A percentile compares a stretch with the other conserved stretches of the same genome.
Evolutionary conservation across 1,140 invertebrate genomes (phyloP).

Genomic region (Arion vulgaris): DNA sequence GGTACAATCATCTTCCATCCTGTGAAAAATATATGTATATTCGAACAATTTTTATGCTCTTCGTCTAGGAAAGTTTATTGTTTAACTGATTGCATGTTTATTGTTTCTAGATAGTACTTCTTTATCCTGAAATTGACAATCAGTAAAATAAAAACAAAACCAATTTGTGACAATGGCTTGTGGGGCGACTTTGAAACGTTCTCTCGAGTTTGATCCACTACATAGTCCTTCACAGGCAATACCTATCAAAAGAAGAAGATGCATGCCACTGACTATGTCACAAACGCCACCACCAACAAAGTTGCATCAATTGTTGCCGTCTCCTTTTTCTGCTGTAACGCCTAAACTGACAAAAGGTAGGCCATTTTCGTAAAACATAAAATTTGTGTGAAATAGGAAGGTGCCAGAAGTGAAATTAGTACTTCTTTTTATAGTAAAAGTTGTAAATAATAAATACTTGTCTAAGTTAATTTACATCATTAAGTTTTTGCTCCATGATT

Average conservation of each 20-base stretch:
- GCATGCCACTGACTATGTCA: slow-evolving; percentile 23
- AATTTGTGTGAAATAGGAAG: too few species aligned
- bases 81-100: slow-evolving; percentile 17
- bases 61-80: background rate
- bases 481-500: too few species aligned
- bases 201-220: slow-evolving; percentile 23
- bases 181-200: slow-evolving; percentile 30
- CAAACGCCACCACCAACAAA: slow-evolving; percentile 16
- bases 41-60: background rate
- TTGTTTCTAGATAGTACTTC: background rate
- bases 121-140: background rate
- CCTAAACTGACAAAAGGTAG: slow-evolving; percentile 37
- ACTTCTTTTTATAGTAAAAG: too few species aligned
- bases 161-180: slow-evolving; percentile 26
- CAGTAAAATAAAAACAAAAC: slow-evolving; percentile 12
- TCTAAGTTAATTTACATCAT: too few species aligned
- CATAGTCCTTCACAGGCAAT: slow-evolving; percentile 25
- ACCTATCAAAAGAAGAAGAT: slow-evolving; percentile 11
- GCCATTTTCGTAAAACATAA: background rate
- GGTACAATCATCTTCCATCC: slow-evolving; percentile 10
- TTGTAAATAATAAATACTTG: too few species aligned
- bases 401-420: too few species aligned
- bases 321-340: slow-evolving; percentile 28
- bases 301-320: slow-evolving; percentile 16
- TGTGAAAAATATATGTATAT: background rate